Evolutionary conservation across 2,113 vertebrate genomes (phyloP).

Genomic region (Monarcha castaneiventris): DNA sequence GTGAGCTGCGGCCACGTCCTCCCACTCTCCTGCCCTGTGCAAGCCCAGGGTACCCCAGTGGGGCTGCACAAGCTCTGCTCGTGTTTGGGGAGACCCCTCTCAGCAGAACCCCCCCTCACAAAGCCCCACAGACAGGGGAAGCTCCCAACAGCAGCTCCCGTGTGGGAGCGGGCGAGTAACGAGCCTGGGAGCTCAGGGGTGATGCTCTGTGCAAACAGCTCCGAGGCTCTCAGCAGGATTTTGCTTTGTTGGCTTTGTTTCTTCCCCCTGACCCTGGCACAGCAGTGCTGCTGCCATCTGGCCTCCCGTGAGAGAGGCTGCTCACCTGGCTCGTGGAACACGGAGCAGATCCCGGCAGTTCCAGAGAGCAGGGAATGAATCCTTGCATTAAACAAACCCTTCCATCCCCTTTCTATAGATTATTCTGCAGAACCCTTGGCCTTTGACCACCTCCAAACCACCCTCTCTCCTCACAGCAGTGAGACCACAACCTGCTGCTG

Average conservation of each 20-base stretch:
- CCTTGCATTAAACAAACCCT: neutral
- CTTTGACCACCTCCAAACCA: neutral
- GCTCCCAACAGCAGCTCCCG: rapidly evolving
- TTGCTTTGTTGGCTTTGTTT: neutral
- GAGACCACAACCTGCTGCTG: neutral
- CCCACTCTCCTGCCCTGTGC: neutral
- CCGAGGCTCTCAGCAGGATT: neutral
- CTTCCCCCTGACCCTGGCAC: neutral
- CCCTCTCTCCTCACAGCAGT: neutral
- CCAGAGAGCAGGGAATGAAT: neutral
- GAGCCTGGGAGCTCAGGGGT: neutral
- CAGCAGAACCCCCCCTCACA: neutral
- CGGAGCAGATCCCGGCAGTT: neutral
- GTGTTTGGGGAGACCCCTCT: neutral
- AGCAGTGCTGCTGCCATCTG: neutral
- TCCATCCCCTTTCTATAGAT: neutral
- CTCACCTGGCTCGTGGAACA: neutral
- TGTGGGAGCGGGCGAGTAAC: rapidly evolving
- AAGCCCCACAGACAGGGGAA: rapidly evolving
- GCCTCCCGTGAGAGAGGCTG: neutral
- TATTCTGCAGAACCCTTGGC: neutral
- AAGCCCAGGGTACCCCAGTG: rapidly evolving
- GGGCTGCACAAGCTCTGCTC: neutral
- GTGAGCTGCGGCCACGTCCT: rapidly evolving
- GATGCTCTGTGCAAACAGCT: neutral